Evolutionary conservation across 1,140 invertebrate species (phyloP).

Genomic region (Solenopsis invicta): DNA sequence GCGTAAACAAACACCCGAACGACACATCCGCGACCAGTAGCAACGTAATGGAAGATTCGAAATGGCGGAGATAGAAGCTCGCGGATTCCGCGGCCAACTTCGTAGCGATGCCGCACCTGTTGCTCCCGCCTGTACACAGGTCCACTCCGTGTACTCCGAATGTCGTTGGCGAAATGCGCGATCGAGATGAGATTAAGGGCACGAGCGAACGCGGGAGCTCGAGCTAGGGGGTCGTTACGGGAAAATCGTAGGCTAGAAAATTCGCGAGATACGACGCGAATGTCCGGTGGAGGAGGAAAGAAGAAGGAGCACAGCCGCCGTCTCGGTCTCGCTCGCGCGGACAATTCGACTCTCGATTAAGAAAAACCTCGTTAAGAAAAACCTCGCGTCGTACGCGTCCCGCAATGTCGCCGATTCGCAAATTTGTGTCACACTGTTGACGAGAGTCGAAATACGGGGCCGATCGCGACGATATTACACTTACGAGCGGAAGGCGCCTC

Average conservation of each 20-base stretch:
- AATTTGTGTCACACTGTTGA: not conserved
- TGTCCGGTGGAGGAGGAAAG: no score
- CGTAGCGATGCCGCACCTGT: constrained; percentile 1
- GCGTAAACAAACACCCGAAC: not conserved
- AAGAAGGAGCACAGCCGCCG: no score
- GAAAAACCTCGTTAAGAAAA: no score
- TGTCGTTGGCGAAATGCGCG: no score
- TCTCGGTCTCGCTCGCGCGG: no score
- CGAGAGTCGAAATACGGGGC: not conserved
- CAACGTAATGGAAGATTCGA: not conserved
- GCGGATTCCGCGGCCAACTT: not conserved
- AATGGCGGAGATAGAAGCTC: not conserved
- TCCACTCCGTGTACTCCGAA: not conserved
- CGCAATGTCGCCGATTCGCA: not conserved
- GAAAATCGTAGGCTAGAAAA: not conserved
- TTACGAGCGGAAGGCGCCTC: not conserved
- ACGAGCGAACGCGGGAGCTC: no score
- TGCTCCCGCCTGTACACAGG: not conserved
- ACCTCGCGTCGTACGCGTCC: not conserved
- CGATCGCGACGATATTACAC: constrained; percentile 3
- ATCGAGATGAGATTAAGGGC: no score
- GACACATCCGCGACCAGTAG: not conserved
- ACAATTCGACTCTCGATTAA: no score
- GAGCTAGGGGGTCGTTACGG: no score
- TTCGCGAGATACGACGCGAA: no score